These are phyloP conservation scores for Halcyon leucocephala DNA, from an alignment of 2,797 vertebrate species.

Conservation along the genomic window DNA sequence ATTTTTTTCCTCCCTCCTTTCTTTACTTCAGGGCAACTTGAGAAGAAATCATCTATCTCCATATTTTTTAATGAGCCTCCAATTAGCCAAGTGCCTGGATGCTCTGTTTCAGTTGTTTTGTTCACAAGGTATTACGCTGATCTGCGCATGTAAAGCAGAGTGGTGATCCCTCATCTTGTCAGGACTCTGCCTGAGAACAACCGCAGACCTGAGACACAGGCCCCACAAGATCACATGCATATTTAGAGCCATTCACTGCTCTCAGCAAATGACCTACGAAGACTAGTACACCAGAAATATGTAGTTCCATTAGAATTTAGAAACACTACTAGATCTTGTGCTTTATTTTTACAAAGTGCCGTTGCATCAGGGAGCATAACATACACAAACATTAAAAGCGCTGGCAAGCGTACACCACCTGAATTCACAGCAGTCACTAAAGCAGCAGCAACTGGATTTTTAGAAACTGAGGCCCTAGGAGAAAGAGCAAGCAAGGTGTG, in stretches of 20 bases:
- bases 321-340: not conserved
- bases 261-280: not conserved
- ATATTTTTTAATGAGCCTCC: constrained; percentile 67
- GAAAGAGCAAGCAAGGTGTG: not conserved
- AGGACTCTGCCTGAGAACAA: constrained; percentile 36
- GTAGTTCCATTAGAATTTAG: not conserved
- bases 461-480: not conserved
- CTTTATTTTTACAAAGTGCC: constrained; percentile 1
- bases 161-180: constrained; percentile 57
- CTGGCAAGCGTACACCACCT: not conserved
- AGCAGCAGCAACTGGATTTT: not conserved
- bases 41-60: constrained; percentile 58
- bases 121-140: constrained; percentile 50
- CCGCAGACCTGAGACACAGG: not conserved
- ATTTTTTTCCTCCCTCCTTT: not conserved
- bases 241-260: constrained; percentile 33
- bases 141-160: constrained; percentile 39
- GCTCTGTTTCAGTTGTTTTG: constrained; percentile 51
- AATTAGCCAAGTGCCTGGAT: constrained; percentile 62
- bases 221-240: constrained; percentile 33
- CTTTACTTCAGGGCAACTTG: constrained; percentile 55
- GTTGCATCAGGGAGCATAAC: not conserved
- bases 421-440: not conserved
- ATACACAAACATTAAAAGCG: not conserved
- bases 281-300: not conserved